Base-by-base conservation (phyloP, 2,113 vertebrate genomes). In the Rhabdomys dilectus region DNA sequence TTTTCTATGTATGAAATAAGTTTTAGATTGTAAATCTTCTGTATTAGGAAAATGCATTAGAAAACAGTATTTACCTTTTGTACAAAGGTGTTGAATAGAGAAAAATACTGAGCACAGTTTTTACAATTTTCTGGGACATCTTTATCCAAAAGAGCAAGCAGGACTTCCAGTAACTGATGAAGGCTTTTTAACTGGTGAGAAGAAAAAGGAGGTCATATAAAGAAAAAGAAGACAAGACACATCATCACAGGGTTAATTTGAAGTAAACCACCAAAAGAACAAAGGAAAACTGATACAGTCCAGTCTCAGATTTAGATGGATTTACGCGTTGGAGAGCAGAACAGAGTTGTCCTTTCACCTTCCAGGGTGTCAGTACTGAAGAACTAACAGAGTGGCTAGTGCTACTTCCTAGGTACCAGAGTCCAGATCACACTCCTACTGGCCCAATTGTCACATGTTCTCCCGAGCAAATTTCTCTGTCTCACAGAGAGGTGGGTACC, bases 101-200 rank as follows among this genome's bases (percentile, higher is more conserved):
- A 98, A 98, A 99, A 99, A 98, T 99, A 99, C 98, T 99, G 99
- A 3, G 99, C 99, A 97, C 99, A 99, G 98, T 99, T 99, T 98
- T 99, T 99, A 98, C 99, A 99, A 98, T 99, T 99, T 98, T 99
- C 99, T 13, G 99, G 99, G 22, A 99, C 99, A 81, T 99, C 99
- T 98, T 99, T 99, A 98, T 99, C 99, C 98, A 99, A 97, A 0
- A 99, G 98, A 93, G 99, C 99, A 68, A 99, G 99, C 60, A 99
- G 99, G 73, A 99, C 99, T 87, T 99, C 99, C 62, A 99, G 92
- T 97, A 99, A 98, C 56, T 98, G 97, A 98, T 99, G 99, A 95
- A 99, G 97, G 72, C 99, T 99, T 64, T 99, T 99, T 87, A 99
- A 98, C 99, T 99, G 98, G 91, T 84, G 66, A 84, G 51, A 91